Conservation (phyloP, 2,113 vertebrate genomes). For the Poecilia latipinna region DNA sequence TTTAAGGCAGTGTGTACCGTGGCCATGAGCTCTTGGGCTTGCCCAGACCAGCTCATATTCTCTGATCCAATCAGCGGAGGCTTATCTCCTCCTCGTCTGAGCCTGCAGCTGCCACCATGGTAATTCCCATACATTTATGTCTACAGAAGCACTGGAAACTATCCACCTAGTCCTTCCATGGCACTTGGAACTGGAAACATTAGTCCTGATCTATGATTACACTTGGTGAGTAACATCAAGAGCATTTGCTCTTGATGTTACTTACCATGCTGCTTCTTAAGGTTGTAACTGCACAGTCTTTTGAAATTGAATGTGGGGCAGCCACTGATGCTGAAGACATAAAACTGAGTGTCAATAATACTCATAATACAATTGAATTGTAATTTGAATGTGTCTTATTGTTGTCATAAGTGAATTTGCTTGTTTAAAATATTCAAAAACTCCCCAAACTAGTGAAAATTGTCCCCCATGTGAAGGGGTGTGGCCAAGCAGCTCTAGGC, state of each 20-base stretch:
- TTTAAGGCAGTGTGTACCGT: slow-evolving; percentile 42
- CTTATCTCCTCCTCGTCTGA: slow-evolving; percentile 74
- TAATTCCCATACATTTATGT: slow-evolving; percentile 69
- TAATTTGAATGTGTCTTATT: too few species aligned
- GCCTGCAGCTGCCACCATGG: slow-evolving; percentile 73
- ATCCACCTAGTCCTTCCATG: slow-evolving; percentile 55
- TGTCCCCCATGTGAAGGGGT: too few species aligned
- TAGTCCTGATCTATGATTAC: slow-evolving; percentile 66
- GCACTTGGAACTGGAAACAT: slow-evolving; percentile 58
- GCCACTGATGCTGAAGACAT: neutral
- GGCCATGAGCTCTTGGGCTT: slow-evolving; percentile 40
- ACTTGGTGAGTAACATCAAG: neutral
- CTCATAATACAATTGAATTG: too few species aligned
- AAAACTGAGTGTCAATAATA: too few species aligned
- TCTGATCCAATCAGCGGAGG: slow-evolving; percentile 74
- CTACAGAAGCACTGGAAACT: slow-evolving; percentile 61
- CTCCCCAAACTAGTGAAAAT: too few species aligned
- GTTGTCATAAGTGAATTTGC: too few species aligned
- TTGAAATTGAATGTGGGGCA: slow-evolving; percentile 14
- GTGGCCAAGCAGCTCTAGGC: too few species aligned
- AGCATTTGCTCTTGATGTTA: slow-evolving; percentile 44
- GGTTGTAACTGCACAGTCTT: slow-evolving; percentile 32
- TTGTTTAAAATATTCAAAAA: too few species aligned
- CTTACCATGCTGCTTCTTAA: slow-evolving; percentile 38
- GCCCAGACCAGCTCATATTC: slow-evolving; percentile 69